These are phyloP conservation scores for Apamea monoglypha DNA, from an alignment of 2,888 invertebrate genomes.

Conservation along the genomic window DNA sequence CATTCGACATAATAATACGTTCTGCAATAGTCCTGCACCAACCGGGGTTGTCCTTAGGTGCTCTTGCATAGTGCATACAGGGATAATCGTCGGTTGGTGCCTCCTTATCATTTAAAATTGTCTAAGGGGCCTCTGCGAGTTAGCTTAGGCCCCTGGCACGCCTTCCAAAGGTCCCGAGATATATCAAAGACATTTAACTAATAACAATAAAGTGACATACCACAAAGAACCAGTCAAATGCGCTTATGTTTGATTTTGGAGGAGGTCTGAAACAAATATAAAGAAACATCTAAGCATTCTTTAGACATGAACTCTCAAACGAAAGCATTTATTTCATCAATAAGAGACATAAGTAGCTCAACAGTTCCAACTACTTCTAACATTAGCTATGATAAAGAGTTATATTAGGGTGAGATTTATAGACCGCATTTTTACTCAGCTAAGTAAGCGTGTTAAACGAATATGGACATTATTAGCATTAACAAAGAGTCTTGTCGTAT, in stretches of 20 bases:
- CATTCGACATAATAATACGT: neutral
- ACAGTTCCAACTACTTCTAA: neutral
- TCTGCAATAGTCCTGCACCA: no score
- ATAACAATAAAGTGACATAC: conserved; percentile 71
- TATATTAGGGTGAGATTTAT: neutral
- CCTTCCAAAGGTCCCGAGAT: neutral
- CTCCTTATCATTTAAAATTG: no score
- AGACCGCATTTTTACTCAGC: neutral
- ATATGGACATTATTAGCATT: neutral
- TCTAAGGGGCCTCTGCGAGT: no score
- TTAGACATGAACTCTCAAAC: neutral
- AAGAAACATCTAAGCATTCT: neutral
- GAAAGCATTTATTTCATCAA: neutral
- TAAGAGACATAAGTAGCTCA: neutral
- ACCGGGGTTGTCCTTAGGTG: no score
- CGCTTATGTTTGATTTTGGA: conserved; percentile 77
- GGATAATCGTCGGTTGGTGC: no score
- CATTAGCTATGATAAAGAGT: neutral
- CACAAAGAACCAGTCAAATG: conserved; percentile 85
- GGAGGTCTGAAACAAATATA: conserved; percentile 77
- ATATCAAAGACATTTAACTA: neutral
- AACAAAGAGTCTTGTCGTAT: neutral
- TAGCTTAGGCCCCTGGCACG: no score
- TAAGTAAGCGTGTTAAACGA: neutral
- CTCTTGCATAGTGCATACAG: no score